A percentile compares a stretch with the other conserved stretches of the same genome.
phyloP scores from a whole-genome alignment of 2,113 vertebrate genomes.

The Hucho hucho region DNA sequence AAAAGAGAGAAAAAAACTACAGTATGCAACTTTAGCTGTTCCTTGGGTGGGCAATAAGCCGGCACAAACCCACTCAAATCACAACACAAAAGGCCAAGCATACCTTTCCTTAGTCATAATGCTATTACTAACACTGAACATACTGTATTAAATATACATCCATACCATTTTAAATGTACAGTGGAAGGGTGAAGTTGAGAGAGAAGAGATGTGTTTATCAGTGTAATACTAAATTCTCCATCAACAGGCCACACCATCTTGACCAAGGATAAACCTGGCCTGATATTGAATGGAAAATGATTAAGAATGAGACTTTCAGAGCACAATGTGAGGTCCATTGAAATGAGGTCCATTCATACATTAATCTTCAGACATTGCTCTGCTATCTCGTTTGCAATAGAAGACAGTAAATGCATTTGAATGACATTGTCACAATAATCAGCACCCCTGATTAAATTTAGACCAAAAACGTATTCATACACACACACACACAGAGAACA shows the following conservation, averaged over 20 bases:
- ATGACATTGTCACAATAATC: conserved; percentile 11
- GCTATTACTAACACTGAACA: too few species aligned
- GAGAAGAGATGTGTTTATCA: not conserved
- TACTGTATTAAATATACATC: too few species aligned
- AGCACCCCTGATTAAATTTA: conserved; percentile 26
- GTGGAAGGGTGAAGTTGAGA: too few species aligned
- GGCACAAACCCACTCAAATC: conserved; percentile 32
- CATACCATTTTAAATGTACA: too few species aligned
- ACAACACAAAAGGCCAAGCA: conserved; percentile 19
- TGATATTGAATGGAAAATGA: not conserved
- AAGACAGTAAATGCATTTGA: conserved; percentile 3
- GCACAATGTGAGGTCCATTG: too few species aligned
- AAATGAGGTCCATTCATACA: not conserved
- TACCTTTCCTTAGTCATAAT: too few species aligned
- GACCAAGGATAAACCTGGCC: conserved; percentile 2
- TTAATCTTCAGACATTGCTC: not conserved
- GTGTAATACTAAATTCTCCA: conserved; percentile 28
- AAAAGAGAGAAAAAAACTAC: conserved; percentile 30
- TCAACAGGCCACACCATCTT: conserved; percentile 35
- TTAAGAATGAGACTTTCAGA: conserved; percentile 13
- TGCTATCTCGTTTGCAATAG: conserved; percentile 9
- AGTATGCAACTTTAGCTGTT: conserved; percentile 40
- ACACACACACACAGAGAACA: not conserved
- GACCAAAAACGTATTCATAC: conserved; percentile 5
- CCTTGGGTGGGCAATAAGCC: conserved; percentile 32